These are phyloP conservation scores for Dendrolimus pini DNA, from an alignment of 2,888 invertebrate species.

Conservation along the genomic window DNA sequence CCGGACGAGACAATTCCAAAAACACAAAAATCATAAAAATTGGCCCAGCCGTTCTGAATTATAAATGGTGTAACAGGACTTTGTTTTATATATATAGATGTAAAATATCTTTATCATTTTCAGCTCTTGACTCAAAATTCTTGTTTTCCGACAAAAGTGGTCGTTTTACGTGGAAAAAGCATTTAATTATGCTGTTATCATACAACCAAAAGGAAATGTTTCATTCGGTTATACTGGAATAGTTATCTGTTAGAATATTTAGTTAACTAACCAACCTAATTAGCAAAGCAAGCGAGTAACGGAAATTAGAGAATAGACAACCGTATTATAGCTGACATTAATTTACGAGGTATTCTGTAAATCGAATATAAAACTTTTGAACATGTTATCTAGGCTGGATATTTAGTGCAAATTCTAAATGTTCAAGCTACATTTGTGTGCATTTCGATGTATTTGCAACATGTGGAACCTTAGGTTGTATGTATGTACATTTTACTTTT, in stretches of 20 bases:
- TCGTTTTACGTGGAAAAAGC: background rate
- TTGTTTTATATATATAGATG: no score
- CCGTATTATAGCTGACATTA: background rate
- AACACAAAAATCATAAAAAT: no score
- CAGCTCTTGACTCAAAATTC: slow-evolving; percentile 32
- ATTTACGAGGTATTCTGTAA: background rate
- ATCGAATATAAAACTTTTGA: background rate
- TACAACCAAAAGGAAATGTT: background rate
- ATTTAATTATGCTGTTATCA: background rate
- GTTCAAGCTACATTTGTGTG: no score
- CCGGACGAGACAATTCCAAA: no score
- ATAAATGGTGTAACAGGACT: no score
- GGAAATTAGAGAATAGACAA: background rate
- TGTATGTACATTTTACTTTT: no score
- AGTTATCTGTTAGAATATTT: background rate
- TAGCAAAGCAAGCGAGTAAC: background rate
- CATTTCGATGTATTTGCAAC: no score
- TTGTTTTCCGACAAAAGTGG: slow-evolving; percentile 17
- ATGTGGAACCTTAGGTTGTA: no score
- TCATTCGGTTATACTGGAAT: background rate
- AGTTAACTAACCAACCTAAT: background rate
- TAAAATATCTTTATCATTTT: slow-evolving; percentile 21
- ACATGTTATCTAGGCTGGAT: background rate
- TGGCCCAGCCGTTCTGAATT: no score
- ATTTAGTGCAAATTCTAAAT: no score